Evolutionary conservation across 1,140 invertebrate species (phyloP), one percentile per base, ranked within the genome.

Genomic region (Grapholita molesta): DNA sequence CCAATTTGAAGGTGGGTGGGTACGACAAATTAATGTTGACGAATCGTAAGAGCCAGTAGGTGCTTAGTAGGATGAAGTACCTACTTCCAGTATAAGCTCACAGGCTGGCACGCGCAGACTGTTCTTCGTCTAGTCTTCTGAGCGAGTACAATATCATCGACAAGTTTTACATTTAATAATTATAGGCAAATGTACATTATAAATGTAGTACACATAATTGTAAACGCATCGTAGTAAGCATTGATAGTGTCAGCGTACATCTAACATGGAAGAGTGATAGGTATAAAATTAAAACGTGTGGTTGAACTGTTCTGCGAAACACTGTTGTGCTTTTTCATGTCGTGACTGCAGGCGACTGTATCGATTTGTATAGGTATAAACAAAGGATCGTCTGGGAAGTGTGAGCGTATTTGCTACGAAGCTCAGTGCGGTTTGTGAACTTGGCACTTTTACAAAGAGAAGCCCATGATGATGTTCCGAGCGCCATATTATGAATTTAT

Each of bases 371-470:
- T 81, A 85, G 78, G 76, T 83, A 88, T 81, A 85, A 79, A 78
- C 78, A 82, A 65, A 79, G 75, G 75, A 73, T 77, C 71, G 86
- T 88, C 87, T 89, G 88, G 88, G 85, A 90, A 89, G 87, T 90
- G 88, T 89, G 88, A 89, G 86, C 86, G 85, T 89, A 91, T 85
- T 79, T 79, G 81, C 87, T 90, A 89, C 85, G 80, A 89, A 91
- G 88, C 88, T 83, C 79, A 85, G 88, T 91, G 88, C 87, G 80
- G 79, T 72, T 82, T 73, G 83, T 87, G 83, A 80, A 28, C 42
- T 74, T 86, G 82, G 80, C 79, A 84, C 81, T 79, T 86, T 81
- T 78, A 77, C 77, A 84, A 88, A 81, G 79, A 79, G 81, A 88
- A 89, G 87, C 86, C 80, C 75, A 90, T 84, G 86, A 84, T 70